Conservation (phyloP, 2,113 vertebrate genomes). For the Gulo gulo region DNA sequence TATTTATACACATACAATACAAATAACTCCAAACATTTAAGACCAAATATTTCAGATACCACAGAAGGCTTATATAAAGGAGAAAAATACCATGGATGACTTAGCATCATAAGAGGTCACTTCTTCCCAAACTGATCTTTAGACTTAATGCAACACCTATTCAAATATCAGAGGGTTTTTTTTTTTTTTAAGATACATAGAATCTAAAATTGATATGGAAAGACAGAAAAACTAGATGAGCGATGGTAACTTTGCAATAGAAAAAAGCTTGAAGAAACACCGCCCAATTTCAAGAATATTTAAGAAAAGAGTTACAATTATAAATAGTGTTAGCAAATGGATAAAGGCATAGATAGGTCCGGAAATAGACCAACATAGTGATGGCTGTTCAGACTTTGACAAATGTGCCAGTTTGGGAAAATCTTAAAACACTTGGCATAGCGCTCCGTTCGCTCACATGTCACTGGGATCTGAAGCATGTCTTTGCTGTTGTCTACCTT, state of each 20-base stretch:
- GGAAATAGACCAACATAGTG: background rate
- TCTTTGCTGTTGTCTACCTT: background rate
- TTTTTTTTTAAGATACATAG: background rate
- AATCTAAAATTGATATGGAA: background rate
- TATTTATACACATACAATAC: background rate
- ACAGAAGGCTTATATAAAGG: background rate
- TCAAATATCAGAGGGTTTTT: background rate
- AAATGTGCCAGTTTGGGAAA: background rate
- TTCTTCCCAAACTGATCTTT: background rate
- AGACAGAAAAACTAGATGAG: background rate
- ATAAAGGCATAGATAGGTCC: background rate
- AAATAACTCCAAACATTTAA: background rate
- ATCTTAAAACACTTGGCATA: background rate
- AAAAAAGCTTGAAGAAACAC: background rate
- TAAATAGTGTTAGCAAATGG: background rate
- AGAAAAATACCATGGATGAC: background rate
- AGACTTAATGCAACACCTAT: background rate
- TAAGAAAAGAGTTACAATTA: background rate
- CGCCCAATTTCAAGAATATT: background rate
- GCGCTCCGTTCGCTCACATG: rapidly evolving
- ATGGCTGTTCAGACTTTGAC: background rate
- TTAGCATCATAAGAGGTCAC: background rate
- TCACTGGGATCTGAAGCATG: rapidly evolving
- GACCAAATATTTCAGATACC: background rate
- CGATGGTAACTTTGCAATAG: background rate